Percentiles rank a stretch among this genome's conserved stretches.
These are phyloP conservation scores for Ectropis grisescens DNA, from an alignment of 1,140 invertebrate genomes.

Conservation along the genomic window DNA sequence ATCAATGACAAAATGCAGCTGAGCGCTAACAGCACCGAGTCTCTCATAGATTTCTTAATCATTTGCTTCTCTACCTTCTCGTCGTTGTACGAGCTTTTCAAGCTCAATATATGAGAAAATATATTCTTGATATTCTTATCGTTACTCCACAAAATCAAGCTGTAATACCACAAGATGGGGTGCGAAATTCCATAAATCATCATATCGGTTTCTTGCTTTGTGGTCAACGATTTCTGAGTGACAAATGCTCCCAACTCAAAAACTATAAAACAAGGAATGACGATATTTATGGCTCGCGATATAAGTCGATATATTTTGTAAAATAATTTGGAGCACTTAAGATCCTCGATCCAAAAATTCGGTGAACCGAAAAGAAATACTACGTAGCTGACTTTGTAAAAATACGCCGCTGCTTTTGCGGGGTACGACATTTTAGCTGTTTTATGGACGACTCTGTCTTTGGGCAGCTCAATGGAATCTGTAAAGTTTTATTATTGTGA, in stretches of 20 bases:
- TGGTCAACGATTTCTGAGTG: slow-evolving; percentile 17
- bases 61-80: too few species aligned
- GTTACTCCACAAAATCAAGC: slow-evolving; percentile 3
- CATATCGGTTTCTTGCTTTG: slow-evolving; percentile 19
- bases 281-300: slow-evolving; percentile 4
- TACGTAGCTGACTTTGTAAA: slow-evolving; percentile 7
- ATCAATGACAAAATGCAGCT: slow-evolving; percentile 9
- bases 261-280: slow-evolving; percentile 11
- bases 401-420: too few species aligned
- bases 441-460: too few species aligned
- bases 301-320: slow-evolving; percentile 7
- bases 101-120: too few species aligned
- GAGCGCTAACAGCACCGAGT: too few species aligned
- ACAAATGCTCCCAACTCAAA: slow-evolving; percentile 15
- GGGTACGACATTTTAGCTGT: too few species aligned
- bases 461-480: too few species aligned
- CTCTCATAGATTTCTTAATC: too few species aligned
- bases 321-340: slow-evolving; percentile 4
- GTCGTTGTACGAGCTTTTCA: too few species aligned
- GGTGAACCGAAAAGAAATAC: slow-evolving; percentile 9
- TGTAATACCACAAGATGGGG: slow-evolving; percentile 15
- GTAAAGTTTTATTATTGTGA: too few species aligned
- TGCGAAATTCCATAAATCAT: slow-evolving; percentile 18
- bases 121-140: neutral
- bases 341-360: slow-evolving; percentile 14